Evolutionary conservation across 2,888 invertebrate genomes (phyloP).

Genomic region (Rhogogaster chlorosoma): DNA sequence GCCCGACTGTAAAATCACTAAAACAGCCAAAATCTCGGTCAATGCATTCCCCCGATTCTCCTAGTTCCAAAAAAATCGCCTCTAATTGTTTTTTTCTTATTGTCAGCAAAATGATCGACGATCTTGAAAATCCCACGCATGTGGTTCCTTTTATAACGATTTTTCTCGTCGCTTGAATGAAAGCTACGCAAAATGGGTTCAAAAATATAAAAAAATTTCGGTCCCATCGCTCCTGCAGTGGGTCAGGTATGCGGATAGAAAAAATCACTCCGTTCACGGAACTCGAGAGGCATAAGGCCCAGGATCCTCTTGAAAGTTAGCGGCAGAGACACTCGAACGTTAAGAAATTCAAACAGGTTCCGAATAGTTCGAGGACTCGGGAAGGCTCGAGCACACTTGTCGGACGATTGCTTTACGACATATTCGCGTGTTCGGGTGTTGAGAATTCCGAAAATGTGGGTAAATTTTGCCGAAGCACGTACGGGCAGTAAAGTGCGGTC

Average conservation of each 20-base stretch:
- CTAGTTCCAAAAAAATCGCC: background rate
- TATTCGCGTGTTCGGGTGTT: conserved; percentile 59
- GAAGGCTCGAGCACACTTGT: conserved; percentile 30
- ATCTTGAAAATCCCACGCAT: background rate
- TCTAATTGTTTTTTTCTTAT: background rate
- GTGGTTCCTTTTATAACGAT: background rate
- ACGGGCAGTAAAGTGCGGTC: conserved; percentile 67
- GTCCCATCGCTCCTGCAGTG: background rate
- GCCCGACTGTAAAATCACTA: background rate
- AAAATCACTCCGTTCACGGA: background rate
- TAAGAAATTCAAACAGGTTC: conserved; percentile 43
- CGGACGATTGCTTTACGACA: conserved; percentile 49
- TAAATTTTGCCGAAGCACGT: conserved; percentile 76
- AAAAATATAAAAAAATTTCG: background rate
- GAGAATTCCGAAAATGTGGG: conserved; percentile 73
- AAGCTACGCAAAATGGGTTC: background rate
- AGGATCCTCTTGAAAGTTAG: conserved; percentile 31
- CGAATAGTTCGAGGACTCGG: conserved; percentile 13
- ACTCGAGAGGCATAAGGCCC: background rate
- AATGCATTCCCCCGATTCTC: background rate
- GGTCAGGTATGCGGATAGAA: background rate
- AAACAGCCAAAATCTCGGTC: background rate
- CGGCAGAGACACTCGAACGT: conserved; percentile 55
- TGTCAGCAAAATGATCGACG: background rate
- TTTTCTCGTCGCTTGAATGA: background rate